A percentile compares a stretch with the other conserved stretches of the same genome.
Conservation (phyloP, 2,797 vertebrate species). For the Scarus forsteni region DNA sequence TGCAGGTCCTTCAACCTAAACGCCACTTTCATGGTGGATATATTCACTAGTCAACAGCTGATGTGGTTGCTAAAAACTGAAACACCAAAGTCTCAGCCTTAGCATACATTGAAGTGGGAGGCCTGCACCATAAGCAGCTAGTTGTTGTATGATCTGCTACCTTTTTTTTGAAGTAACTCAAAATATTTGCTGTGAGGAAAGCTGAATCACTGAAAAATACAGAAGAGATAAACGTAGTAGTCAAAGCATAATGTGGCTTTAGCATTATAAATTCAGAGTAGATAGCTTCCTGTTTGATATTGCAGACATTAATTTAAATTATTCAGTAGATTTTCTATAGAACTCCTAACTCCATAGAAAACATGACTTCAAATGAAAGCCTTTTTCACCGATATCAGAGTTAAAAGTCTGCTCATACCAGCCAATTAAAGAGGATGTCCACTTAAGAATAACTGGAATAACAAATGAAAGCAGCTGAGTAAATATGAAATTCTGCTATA, state of each 20-base stretch:
- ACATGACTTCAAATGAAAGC: neutral
- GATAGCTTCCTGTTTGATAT: neutral
- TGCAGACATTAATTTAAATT: neutral
- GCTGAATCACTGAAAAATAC: neutral
- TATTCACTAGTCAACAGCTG: neutral
- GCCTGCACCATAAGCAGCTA: constrained; percentile 1
- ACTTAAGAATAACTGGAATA: constrained; percentile 52
- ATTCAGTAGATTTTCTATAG: neutral
- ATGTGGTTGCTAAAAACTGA: neutral
- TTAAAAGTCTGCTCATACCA: neutral
- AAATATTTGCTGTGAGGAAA: neutral
- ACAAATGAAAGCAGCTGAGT: neutral
- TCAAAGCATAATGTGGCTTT: neutral
- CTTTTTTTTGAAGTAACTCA: constrained; percentile 25
- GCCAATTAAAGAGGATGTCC: constrained; percentile 62
- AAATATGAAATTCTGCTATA: too few relatives aligned
- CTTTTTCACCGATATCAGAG: constrained; percentile 34
- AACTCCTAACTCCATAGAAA: constrained; percentile 21
- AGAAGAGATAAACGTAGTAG: neutral
- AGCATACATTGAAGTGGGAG: constrained; percentile 5
- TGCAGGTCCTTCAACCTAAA: neutral
- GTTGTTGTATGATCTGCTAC: neutral
- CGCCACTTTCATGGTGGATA: neutral
- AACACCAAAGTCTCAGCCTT: neutral
- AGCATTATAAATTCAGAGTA: neutral